A percentile compares a stretch with the other conserved stretches of the same genome.
phyloP scores from a whole-genome alignment of 2,113 vertebrate species.

The Eira barbara region DNA sequence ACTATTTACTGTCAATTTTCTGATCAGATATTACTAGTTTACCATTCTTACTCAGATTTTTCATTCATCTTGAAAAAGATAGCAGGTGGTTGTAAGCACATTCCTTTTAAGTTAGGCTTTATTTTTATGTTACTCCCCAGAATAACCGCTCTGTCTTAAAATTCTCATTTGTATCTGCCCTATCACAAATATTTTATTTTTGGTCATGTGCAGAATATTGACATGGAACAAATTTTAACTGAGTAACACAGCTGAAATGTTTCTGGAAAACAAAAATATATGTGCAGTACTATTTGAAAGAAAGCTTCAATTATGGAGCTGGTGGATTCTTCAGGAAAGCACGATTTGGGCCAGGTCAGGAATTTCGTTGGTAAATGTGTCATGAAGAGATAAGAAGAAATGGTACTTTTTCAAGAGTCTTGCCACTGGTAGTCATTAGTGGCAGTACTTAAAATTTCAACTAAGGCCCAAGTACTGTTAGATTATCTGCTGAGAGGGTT shows the following conservation, averaged over 20 bases:
- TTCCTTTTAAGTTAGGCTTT: constrained; percentile 21
- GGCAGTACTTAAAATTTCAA: background rate
- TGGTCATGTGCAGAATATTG: constrained; percentile 25
- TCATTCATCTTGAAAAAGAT: constrained; percentile 43
- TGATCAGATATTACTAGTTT: constrained; percentile 18
- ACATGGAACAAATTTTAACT: constrained; percentile 21
- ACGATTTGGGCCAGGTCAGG: background rate
- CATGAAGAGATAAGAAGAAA: constrained; percentile 31
- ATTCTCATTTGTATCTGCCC: constrained; percentile 1
- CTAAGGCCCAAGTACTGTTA: background rate
- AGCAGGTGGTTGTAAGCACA: background rate
- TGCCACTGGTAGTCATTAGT: background rate
- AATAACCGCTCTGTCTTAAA: background rate
- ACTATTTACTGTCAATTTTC: background rate
- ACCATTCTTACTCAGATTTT: background rate
- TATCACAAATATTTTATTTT: constrained; percentile 13
- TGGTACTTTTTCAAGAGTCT: background rate
- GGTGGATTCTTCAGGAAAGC: background rate
- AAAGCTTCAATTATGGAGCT: constrained; percentile 17
- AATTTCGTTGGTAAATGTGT: constrained; percentile 27
- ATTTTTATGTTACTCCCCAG: constrained; percentile 17
- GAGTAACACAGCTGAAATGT: background rate
- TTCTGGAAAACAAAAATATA: background rate
- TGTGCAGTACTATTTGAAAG: constrained; percentile 3
- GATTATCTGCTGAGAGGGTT: constrained; percentile 1